These are phyloP conservation scores for Nomia melanderi DNA, from an alignment of 1,140 invertebrate species.

Conservation along the genomic window DNA sequence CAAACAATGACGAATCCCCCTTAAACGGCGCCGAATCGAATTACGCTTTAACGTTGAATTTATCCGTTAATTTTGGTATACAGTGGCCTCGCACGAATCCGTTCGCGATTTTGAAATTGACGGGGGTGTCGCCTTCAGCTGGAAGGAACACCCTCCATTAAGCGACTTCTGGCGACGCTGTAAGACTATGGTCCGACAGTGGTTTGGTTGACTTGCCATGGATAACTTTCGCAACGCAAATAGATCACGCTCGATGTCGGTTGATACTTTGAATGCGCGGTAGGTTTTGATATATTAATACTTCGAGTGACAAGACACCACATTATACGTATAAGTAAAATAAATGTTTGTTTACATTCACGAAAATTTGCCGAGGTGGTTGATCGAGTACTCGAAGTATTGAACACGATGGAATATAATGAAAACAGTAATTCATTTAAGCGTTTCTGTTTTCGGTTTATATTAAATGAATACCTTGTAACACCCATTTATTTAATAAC, in stretches of 20 bases:
- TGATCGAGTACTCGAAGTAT: no score
- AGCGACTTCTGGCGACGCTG: background rate
- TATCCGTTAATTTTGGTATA: background rate
- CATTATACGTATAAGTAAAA: no score
- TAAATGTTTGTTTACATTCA: no score
- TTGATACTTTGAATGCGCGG: background rate
- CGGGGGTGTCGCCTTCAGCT: background rate
- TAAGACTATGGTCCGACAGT: conserved; percentile 3
- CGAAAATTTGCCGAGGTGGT: no score
- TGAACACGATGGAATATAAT: no score
- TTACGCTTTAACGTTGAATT: background rate
- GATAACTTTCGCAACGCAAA: background rate
- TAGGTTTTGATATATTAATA: background rate
- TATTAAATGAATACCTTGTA: no score
- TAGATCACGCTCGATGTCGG: conserved; percentile 14
- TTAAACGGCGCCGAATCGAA: background rate
- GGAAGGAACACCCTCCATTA: conserved; percentile 1
- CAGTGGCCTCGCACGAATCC: background rate
- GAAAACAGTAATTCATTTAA: no score
- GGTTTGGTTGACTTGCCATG: background rate
- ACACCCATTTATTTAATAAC: no score
- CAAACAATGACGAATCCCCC: conserved; percentile 54
- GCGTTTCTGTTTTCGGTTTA: no score
- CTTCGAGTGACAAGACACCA: no score
- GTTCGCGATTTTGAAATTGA: background rate